Evolutionary conservation across 2,888 invertebrate species (phyloP).

Genomic region (Cetonia aurata): DNA sequence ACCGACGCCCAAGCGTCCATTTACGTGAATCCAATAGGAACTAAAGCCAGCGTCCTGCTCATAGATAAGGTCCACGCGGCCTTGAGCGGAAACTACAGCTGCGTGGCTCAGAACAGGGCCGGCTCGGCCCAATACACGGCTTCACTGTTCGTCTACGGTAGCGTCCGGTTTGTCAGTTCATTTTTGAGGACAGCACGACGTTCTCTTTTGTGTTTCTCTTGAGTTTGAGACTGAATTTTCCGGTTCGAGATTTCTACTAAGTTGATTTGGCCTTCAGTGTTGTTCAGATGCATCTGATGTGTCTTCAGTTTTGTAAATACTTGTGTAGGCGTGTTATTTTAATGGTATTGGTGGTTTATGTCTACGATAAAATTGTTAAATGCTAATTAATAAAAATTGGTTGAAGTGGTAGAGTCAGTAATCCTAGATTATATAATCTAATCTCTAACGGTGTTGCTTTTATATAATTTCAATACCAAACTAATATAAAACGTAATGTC

Average conservation of each 20-base stretch:
- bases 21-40: conserved; percentile 65
- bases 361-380: no score
- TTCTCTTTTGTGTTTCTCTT: conserved; percentile 26
- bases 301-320: no score
- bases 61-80: conserved; percentile 63
- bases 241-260: conserved; percentile 10
- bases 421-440: no score
- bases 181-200: conserved; percentile 5
- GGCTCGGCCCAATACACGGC: conserved; percentile 63
- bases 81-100: conserved; percentile 66
- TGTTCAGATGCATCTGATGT: background rate
- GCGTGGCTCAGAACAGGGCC: conserved; percentile 63
- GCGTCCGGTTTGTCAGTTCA: conserved; percentile 19
- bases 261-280: conserved; percentile 1
- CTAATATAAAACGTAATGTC: no score
- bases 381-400: no score
- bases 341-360: no score
- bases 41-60: conserved; percentile 65
- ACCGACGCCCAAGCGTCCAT: conserved; percentile 57
- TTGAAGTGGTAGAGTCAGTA: no score
- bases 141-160: conserved; percentile 64
- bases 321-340: no score
- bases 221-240: background rate
- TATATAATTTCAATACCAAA: no score
- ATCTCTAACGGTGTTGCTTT: background rate